A percentile compares a stretch with the other conserved stretches of the same genome.
Conservation (phyloP, 2,797 vertebrate species). For the Adrianichthys oophorus region DNA sequence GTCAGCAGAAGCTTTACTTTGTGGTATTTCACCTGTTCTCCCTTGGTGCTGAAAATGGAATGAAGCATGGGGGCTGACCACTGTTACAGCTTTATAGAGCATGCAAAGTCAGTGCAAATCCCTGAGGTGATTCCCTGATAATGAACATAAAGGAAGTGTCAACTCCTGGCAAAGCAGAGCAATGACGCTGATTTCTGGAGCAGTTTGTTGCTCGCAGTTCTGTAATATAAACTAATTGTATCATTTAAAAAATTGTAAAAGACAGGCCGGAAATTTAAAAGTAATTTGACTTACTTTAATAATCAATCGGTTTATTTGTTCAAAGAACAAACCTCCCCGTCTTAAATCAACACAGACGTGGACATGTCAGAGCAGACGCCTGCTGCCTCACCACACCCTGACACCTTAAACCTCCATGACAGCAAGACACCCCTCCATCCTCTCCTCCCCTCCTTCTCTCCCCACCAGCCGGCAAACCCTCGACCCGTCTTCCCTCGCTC, state of each 20-base stretch:
- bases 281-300: constrained; percentile 8
- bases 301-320: constrained; percentile 37
- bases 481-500: constrained; percentile 87
- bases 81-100: constrained; percentile 75
- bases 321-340: constrained; percentile 66
- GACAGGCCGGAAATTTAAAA: background rate
- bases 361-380: constrained; percentile 72
- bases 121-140: constrained; percentile 79
- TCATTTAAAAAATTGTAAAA: too few species aligned
- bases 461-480: constrained; percentile 84
- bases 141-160: constrained; percentile 82
- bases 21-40: constrained; percentile 59
- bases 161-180: constrained; percentile 73
- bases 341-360: constrained; percentile 78
- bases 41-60: constrained; percentile 51
- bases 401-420: constrained; percentile 87
- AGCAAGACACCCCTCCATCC: constrained; percentile 79
- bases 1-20: constrained; percentile 41
- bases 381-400: constrained; percentile 77
- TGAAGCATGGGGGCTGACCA: constrained; percentile 57
- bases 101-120: constrained; percentile 78
- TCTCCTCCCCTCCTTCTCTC: constrained; percentile 62
- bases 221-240: background rate
- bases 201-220: constrained; percentile 32
- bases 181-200: constrained; percentile 75